Conservation (phyloP, 2,113 vertebrate species). For the Struthio camelus region DNA sequence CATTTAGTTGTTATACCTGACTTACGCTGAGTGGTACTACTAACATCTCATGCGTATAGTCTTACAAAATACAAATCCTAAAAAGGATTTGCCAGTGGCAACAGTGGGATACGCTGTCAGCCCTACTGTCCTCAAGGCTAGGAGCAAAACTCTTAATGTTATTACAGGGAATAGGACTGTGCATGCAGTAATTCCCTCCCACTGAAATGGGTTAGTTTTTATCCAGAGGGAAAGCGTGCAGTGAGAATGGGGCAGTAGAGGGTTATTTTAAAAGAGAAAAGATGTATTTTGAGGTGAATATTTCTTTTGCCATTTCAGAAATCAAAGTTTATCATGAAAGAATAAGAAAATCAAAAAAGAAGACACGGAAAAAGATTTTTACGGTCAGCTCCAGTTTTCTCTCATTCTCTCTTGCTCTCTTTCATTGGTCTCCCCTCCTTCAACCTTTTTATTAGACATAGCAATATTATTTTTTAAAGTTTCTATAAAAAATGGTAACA, state of each 20-base stretch:
- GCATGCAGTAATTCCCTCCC: neutral
- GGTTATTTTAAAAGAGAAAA: neutral
- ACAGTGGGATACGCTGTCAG: neutral
- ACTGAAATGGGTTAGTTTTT: neutral
- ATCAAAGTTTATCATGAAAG: neutral
- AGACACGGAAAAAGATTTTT: neutral
- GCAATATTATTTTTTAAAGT: neutral
- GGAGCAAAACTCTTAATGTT: accelerated
- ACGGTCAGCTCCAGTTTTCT: neutral
- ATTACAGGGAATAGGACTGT: neutral
- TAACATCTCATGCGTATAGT: neutral
- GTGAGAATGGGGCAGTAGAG: neutral
- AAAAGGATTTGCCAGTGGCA: neutral
- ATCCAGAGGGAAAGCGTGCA: neutral
- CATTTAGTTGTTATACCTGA: neutral
- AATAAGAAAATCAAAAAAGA: neutral
- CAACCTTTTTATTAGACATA: neutral
- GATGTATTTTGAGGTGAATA: neutral
- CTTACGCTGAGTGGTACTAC: neutral
- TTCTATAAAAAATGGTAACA: neutral
- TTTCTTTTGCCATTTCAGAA: neutral
- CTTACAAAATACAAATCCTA: neutral
- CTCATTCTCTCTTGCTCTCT: neutral
- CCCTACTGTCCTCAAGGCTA: neutral
- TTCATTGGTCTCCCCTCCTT: neutral